Evolutionary conservation across 2,888 invertebrate species (phyloP).

Genomic region (Pandemis corylana): DNA sequence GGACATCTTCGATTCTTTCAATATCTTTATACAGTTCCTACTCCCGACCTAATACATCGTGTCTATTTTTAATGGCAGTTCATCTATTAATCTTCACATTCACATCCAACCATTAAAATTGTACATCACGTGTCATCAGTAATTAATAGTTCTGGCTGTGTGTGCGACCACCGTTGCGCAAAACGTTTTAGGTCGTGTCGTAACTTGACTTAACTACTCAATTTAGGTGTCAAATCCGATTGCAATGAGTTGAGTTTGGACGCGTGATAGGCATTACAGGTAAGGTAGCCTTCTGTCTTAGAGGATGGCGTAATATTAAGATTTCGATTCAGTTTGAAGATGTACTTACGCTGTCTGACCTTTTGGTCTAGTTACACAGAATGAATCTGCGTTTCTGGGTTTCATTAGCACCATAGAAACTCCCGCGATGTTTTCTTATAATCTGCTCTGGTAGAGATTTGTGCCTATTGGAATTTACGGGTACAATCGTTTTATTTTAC

Average conservation of each 20-base stretch:
- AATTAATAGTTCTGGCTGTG: constrained; percentile 25
- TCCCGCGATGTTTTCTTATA: too few relatives aligned
- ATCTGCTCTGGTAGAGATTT: too few relatives aligned
- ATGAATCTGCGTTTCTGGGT: neutral
- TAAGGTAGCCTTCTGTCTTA: constrained; percentile 31
- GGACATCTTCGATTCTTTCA: neutral
- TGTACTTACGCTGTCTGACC: neutral
- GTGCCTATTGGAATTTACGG: too few relatives aligned
- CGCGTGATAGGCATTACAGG: constrained; percentile 29
- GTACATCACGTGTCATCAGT: constrained; percentile 27
- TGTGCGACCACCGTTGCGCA: constrained; percentile 31
- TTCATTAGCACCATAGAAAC: too few relatives aligned
- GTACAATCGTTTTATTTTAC: too few relatives aligned
- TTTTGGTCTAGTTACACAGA: neutral
- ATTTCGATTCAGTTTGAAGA: constrained; percentile 5
- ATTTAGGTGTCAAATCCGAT: constrained; percentile 37
- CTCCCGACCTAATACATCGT: neutral
- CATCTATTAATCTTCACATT: constrained; percentile 11
- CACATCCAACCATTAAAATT: constrained; percentile 1
- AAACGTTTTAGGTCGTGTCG: constrained; percentile 31
- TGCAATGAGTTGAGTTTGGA: constrained; percentile 28
- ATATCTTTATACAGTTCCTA: neutral
- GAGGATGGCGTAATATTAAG: constrained; percentile 12
- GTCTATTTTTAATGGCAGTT: neutral
- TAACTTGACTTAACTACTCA: constrained; percentile 33